Conservation (phyloP, 2,113 vertebrate genomes). For the Rousettus leschenaultii region DNA sequence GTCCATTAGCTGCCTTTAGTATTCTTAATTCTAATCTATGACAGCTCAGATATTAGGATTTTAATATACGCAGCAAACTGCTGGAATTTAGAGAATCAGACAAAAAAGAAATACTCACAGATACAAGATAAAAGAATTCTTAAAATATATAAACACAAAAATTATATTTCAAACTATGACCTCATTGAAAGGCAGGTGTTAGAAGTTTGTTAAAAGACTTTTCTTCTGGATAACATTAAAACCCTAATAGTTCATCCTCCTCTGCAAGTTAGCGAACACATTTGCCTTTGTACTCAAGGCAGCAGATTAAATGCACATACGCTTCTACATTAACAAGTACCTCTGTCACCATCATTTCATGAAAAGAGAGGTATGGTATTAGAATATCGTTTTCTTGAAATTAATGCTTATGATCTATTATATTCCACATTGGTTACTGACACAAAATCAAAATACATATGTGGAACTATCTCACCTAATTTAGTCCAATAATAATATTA, state of each 20-base stretch:
- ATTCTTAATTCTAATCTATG: not conserved
- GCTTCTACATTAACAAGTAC: not conserved
- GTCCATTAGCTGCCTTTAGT: not conserved
- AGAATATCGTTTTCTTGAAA: not conserved
- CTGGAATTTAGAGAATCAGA: not conserved
- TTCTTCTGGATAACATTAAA: not conserved
- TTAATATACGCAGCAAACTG: not conserved
- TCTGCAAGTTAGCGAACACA: not conserved
- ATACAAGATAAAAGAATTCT: not conserved
- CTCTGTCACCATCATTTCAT: not conserved
- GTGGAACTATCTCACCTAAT: not conserved
- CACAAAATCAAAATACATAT: not conserved
- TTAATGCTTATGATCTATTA: not conserved
- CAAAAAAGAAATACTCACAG: not conserved
- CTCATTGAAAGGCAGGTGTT: not conserved
- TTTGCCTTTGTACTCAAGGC: not conserved
- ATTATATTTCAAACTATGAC: not conserved
- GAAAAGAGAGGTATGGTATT: not conserved
- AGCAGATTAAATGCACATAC: rapidly evolving
- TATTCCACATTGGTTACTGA: not conserved
- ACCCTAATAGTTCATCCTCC: not conserved
- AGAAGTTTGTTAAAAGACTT: not conserved
- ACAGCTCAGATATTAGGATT: not conserved
- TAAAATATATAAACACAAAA: not conserved
- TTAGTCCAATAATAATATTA: not conserved